Conservation (phyloP, 2,888 invertebrate genomes). For the Cephus nigrinus region DNA sequence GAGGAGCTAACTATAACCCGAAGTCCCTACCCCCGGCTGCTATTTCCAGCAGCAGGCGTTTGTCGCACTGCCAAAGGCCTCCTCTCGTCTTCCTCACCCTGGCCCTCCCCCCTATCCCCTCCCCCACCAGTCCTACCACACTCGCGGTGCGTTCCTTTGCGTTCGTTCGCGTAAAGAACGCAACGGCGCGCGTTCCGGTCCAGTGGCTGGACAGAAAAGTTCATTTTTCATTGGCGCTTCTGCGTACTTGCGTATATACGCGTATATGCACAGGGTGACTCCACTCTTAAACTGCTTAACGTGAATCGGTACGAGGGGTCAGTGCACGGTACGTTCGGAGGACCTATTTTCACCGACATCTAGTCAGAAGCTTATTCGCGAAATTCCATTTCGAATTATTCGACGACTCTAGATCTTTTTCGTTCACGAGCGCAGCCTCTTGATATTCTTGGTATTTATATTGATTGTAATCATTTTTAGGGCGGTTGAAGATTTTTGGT, state of each 20-base stretch:
- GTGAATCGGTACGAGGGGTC: background rate
- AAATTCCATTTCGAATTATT: no score
- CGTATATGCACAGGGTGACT: background rate
- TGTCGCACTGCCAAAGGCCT: constrained; percentile 47
- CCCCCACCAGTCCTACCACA: background rate
- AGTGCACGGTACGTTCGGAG: background rate
- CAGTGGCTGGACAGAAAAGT: constrained; percentile 13
- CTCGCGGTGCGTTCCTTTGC: constrained; percentile 1
- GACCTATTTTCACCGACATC: background rate
- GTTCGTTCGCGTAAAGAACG: constrained; percentile 18
- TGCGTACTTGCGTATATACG: background rate
- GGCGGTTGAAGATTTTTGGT: no score
- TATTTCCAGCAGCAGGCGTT: constrained; percentile 43
- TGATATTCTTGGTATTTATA: background rate
- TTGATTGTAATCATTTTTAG: background rate
- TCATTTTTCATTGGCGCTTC: constrained; percentile 12
- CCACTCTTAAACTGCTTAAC: background rate
- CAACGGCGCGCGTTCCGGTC: constrained; percentile 20
- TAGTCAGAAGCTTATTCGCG: background rate
- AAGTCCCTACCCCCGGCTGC: constrained; percentile 43
- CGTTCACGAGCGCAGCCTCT: no score
- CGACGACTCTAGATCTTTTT: background rate
- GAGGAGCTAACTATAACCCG: constrained; percentile 53
- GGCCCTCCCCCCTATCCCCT: background rate
- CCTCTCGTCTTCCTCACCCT: background rate